phyloP scores from a whole-genome alignment of 92 coral and sea anemone genomes.

The Phenganax subtilis region DNA sequence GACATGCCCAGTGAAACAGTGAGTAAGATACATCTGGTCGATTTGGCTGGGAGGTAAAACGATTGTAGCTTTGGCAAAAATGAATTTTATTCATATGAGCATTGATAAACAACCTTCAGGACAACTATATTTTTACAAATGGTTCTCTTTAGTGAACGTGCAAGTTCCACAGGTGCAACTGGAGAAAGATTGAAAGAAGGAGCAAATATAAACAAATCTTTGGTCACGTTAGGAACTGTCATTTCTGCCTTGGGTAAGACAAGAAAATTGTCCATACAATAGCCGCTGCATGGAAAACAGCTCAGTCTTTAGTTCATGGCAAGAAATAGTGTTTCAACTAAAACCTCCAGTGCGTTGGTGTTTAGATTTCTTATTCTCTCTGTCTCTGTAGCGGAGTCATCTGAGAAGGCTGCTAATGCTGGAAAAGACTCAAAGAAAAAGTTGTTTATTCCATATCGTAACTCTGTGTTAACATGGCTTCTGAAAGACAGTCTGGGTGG shows the following conservation, averaged over 20 bases:
- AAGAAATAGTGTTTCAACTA: neutral
- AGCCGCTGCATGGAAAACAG: neutral
- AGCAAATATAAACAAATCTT: conserved; percentile 89
- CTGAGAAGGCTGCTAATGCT: conserved; percentile 57
- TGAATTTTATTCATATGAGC: neutral
- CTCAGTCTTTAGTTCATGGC: neutral
- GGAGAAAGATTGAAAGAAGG: conserved; percentile 62
- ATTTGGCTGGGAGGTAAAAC: conserved; percentile 86
- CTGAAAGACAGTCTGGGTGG: conserved; percentile 96
- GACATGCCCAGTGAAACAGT: conserved; percentile 99
- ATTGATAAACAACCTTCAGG: neutral
- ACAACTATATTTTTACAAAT: neutral
- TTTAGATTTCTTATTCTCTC: neutral
- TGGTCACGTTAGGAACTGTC: conserved; percentile 95
- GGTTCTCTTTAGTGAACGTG: conserved; percentile 63
- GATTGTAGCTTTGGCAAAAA: neutral
- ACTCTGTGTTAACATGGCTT: conserved; percentile 95
- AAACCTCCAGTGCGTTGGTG: neutral
- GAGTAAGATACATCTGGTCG: conserved; percentile 87
- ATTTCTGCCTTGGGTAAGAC: conserved; percentile 76
- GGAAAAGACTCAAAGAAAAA: conserved; percentile 80
- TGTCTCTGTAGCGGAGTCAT: conserved; percentile 50
- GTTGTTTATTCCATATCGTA: conserved; percentile 89
- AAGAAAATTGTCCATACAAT: neutral
- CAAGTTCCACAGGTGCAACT: neutral